These are phyloP conservation scores for Agriopis marginaria DNA, from an alignment of 2,888 invertebrate species.

Conservation along the genomic window DNA sequence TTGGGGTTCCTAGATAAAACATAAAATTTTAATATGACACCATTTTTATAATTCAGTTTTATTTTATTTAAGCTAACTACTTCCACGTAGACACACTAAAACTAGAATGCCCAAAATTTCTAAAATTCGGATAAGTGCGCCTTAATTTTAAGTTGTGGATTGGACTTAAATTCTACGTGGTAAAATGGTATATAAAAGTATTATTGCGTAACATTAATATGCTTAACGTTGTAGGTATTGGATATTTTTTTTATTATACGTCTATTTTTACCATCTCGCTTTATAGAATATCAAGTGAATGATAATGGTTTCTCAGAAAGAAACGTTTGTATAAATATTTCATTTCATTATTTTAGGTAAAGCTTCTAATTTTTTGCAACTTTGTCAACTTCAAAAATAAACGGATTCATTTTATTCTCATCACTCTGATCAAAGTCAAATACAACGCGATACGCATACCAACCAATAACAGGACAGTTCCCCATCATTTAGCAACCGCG, in stretches of 20 bases:
- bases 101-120: too few relatives aligned
- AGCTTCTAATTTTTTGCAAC: neutral
- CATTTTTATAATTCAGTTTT: too few relatives aligned
- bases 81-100: too few relatives aligned
- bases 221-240: too few relatives aligned
- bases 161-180: neutral
- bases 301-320: neutral
- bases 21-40: too few relatives aligned
- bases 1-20: too few relatives aligned
- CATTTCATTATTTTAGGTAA: neutral
- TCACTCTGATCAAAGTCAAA: conserved; percentile 53
- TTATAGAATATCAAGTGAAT: neutral
- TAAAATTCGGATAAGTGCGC: too few relatives aligned
- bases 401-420: conserved; percentile 49
- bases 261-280: neutral
- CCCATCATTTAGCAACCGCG: conserved; percentile 78
- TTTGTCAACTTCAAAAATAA: conserved; percentile 9
- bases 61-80: too few relatives aligned
- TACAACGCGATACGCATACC: conserved; percentile 62
- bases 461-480: conserved; percentile 68
- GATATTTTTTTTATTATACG: too few relatives aligned
- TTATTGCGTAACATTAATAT: neutral
- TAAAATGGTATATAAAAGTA: neutral
- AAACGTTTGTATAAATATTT: neutral
- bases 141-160: neutral